These are phyloP conservation scores for Ceryle rudis DNA, from an alignment of 2,797 vertebrate genomes.

Conservation along the genomic window DNA sequence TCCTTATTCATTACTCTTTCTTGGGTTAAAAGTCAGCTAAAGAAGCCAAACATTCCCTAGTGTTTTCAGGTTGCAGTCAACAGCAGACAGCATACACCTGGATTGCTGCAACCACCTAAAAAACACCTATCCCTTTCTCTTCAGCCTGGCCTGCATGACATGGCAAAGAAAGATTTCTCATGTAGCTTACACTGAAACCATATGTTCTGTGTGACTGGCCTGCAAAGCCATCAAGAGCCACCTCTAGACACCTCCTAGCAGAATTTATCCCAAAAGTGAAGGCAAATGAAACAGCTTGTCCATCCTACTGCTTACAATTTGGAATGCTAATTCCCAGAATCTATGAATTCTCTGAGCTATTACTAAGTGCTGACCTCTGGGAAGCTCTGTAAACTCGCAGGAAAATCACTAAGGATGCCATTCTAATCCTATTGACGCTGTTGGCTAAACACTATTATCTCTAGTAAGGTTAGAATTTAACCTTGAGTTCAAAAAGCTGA, in stretches of 20 bases:
- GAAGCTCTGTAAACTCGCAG: not conserved
- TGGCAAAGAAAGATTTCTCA: not conserved
- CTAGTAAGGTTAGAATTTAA: not conserved
- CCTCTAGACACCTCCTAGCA: not conserved
- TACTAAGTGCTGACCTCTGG: not conserved
- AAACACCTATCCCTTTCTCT: not conserved
- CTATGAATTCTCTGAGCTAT: not conserved
- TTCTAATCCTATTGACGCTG: not conserved
- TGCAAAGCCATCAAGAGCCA: not conserved
- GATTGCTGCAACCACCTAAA: not conserved
- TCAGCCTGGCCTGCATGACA: not conserved
- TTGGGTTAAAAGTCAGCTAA: not conserved
- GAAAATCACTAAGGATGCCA: not conserved
- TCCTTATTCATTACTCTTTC: not conserved
- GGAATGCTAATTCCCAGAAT: not conserved
- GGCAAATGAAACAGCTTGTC: not conserved
- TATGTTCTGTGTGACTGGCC: rapidly evolving
- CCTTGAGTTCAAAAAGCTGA: constrained; percentile 5
- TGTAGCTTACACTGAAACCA: not conserved
- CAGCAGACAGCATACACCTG: not conserved
- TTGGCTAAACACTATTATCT: not conserved
- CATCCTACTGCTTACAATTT: not conserved
- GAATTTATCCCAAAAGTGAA: not conserved
- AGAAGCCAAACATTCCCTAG: not conserved
- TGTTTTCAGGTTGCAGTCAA: not conserved